Conservation (phyloP, 1,140 invertebrate species). For the Stenopsyche tienmushanensis region DNA sequence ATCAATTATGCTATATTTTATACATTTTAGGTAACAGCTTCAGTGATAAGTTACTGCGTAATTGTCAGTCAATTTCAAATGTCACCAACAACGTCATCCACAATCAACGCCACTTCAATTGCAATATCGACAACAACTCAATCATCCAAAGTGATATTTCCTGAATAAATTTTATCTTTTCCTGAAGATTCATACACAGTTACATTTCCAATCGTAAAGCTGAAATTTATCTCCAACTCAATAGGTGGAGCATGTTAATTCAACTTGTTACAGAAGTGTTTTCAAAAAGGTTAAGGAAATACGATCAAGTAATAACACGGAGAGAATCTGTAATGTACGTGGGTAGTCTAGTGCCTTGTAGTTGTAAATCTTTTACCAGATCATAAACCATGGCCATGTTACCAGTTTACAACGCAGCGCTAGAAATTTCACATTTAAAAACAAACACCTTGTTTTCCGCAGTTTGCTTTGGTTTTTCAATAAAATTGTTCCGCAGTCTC, state of each 20-base stretch:
- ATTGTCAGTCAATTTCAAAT: slow-evolving; percentile 32
- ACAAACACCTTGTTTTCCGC: no score
- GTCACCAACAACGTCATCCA: neutral
- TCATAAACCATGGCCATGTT: slow-evolving; percentile 21
- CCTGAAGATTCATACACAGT: no score
- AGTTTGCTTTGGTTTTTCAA: no score
- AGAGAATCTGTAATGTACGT: slow-evolving; percentile 14
- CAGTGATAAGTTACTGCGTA: slow-evolving; percentile 27
- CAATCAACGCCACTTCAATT: neutral
- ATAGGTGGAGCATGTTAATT: no score
- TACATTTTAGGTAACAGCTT: slow-evolving; percentile 22
- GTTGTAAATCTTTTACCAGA: slow-evolving; percentile 21
- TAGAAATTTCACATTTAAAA: slow-evolving; percentile 21
- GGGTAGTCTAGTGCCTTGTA: slow-evolving; percentile 11
- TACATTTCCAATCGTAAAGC: no score
- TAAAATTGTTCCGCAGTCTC: no score
- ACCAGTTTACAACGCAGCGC: neutral
- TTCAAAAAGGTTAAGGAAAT: neutral
- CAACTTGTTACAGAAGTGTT: neutral
- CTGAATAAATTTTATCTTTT: no score
- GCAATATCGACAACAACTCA: no score
- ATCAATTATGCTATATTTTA: neutral
- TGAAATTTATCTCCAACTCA: no score
- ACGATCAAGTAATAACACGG: slow-evolving; percentile 8
- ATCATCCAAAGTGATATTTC: no score